Evolutionary conservation across 1,140 invertebrate species (phyloP), one percentile per base, ranked within the genome.

Genomic region (Drosophila yakuba): DNA sequence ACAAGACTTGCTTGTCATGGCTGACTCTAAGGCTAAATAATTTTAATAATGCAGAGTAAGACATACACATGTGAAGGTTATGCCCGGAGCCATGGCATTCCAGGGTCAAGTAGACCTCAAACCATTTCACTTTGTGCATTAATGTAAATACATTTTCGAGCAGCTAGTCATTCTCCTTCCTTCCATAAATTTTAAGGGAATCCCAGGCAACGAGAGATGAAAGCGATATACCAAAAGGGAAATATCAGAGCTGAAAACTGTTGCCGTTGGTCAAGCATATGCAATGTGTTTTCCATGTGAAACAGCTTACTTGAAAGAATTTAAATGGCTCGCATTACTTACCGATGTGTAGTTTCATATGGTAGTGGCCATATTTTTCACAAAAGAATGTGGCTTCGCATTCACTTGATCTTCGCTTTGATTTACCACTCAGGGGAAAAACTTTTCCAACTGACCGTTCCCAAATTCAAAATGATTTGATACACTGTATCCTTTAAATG

Each of bases 41-140:
- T 41, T 64, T 50, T 60, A 68, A 61, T 69, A 76, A 51, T 58
- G 55, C 43, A 48, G 56, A 62, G 63, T 66, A 56, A 47, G 74
- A 71, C 45, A 43, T 36, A 68, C 43, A 43, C 36, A 68, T 47
- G 51, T 55, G 56, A 57, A 55, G 48, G 48, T 55, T 54, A 48
- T 36, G 41, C 47, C 45, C 52, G 20, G 48, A 38, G 58, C 35
- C 44, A 55, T 50, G 56, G 63, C 57, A 61, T 76, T 59, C 59
- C 51, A 60, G 47, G 48, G 47, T 59, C 56, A 67, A 61, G 32
- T 14, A 43, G 44, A 25, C 43, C 60, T 75, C 28, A 41, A 52
- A 58, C 43, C 56, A 68, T 63, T 78, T 62, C 39, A 32, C 41
- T 38, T 41, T 63, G 36, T 43, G 39, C 25, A 20, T 41, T 47